Conservation (phyloP, 2,888 invertebrate genomes). For the Eristalis pertinax region DNA sequence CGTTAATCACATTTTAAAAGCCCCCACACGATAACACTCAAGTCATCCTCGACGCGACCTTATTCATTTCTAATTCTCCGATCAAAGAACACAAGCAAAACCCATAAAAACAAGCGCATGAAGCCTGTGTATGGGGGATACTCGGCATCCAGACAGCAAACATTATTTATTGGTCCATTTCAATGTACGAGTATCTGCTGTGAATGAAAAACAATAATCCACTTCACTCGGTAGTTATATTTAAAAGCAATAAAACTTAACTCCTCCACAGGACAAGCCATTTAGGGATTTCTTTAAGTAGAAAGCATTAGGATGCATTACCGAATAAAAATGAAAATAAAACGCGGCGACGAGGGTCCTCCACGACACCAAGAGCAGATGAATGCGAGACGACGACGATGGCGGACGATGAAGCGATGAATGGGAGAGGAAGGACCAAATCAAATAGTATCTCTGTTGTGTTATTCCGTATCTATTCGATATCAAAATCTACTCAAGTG, state of each 20-base stretch:
- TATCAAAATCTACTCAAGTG: conserved; percentile 70
- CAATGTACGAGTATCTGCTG: conserved; percentile 46
- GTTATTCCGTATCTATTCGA: conserved; percentile 54
- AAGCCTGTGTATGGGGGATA: not conserved
- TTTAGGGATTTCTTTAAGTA: conserved; percentile 61
- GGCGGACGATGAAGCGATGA: not conserved
- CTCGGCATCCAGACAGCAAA: conserved; percentile 17
- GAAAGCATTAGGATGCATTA: conserved; percentile 68
- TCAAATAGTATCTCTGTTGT: conserved; percentile 63
- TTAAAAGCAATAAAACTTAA: conserved; percentile 71
- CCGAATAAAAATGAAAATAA: conserved; percentile 40
- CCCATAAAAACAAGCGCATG: not conserved
- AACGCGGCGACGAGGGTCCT: conserved; percentile 6
- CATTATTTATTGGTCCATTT: conserved; percentile 64
- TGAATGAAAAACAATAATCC: conserved; percentile 65
- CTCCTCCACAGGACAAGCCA: conserved; percentile 56
- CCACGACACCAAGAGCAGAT: conserved; percentile 1
- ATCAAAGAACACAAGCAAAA: conserved; percentile 52
- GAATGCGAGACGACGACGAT: not conserved
- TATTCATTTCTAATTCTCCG: conserved; percentile 52
- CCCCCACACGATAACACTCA: conserved; percentile 13
- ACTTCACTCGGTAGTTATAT: conserved; percentile 52
- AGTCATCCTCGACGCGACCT: conserved; percentile 49
- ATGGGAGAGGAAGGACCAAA: conserved; percentile 32
- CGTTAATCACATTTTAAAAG: conserved; percentile 39